Conservation (phyloP, 2,113 vertebrate genomes). For the Semnornis frantzii region DNA sequence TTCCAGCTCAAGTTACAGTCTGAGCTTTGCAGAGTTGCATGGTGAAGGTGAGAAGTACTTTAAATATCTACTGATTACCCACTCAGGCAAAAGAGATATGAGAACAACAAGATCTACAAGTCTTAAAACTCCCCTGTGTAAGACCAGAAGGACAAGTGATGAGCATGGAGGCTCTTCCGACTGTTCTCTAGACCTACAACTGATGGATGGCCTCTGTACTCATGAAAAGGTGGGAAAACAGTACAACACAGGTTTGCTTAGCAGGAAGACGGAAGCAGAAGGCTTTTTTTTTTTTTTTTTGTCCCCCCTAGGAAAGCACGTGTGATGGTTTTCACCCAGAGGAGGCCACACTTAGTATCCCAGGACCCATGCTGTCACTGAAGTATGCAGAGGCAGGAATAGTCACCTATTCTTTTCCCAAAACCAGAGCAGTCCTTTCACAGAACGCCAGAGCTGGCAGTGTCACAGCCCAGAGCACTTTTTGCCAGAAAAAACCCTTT, state of each 20-base stretch:
- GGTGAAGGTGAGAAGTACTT: neutral
- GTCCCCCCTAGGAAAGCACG: too few relatives aligned
- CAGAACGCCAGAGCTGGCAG: neutral
- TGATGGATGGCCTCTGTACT: rapidly evolving
- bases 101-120: neutral
- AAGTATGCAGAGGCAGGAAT: neutral
- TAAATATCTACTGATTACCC: neutral
- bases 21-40: neutral
- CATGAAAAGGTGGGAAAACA: neutral
- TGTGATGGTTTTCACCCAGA: neutral
- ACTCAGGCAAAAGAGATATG: neutral
- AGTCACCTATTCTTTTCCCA: neutral
- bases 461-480: neutral
- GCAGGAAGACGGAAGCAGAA: neutral
- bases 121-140: neutral
- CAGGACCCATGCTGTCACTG: neutral
- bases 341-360: neutral
- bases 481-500: neutral
- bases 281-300: neutral
- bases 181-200: neutral
- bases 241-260: neutral
- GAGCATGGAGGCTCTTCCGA: neutral
- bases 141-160: neutral
- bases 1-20: neutral
- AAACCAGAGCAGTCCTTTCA: neutral